phyloP scores from a whole-genome alignment of 2,888 invertebrate species.

The Aleiodes leptofemur region DNA sequence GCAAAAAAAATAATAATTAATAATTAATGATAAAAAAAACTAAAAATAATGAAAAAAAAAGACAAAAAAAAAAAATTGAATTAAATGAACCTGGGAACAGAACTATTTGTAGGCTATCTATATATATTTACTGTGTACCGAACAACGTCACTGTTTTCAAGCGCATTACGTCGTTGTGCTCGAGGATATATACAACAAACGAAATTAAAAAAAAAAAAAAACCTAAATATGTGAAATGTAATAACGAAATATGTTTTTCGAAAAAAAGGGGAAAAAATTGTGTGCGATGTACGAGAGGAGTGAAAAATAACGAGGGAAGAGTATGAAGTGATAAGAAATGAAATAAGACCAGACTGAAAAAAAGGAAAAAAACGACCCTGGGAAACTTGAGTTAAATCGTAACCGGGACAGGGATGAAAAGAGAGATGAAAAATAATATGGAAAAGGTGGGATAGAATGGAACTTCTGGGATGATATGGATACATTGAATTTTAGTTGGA shows the following conservation, averaged over 20 bases:
- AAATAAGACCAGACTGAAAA: constrained; percentile 32
- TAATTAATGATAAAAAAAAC: constrained; percentile 44
- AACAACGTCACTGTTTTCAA: constrained; percentile 57
- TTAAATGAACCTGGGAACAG: constrained; percentile 60
- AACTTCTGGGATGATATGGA: no score
- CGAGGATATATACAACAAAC: constrained; percentile 9
- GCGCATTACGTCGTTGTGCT: constrained; percentile 54
- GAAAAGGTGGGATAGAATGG: background rate
- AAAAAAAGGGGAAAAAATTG: background rate
- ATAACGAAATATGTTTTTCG: background rate
- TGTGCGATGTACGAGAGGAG: background rate
- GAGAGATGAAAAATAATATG: constrained; percentile 9
- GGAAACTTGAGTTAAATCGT: constrained; percentile 27
- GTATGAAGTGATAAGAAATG: constrained; percentile 30
- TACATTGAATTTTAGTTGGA: no score
- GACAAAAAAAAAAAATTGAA: constrained; percentile 44
- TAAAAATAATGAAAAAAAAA: constrained; percentile 39
- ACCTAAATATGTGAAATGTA: background rate
- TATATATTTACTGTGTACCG: constrained; percentile 64
- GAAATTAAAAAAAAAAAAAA: constrained; percentile 8
- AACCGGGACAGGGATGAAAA: background rate
- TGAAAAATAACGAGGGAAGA: background rate
- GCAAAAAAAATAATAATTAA: constrained; percentile 54
- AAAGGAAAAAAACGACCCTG: background rate
- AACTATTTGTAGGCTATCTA: constrained; percentile 60